Base-by-base conservation (phyloP, 2,797 vertebrate species). In the Protonibea diacanthus region DNA sequence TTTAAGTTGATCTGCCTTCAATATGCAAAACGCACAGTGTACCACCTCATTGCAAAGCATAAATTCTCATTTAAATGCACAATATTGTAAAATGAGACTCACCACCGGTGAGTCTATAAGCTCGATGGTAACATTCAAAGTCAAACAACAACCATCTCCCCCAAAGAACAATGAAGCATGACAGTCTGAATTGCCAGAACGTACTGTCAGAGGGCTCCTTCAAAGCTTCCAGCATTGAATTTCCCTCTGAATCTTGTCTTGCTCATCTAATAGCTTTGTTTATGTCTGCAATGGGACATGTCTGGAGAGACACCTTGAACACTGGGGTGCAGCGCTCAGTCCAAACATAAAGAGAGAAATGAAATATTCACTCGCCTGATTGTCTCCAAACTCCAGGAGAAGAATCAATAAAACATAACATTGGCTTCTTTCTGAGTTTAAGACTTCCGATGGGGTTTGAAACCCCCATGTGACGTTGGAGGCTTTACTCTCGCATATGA, bases 391-490 rank as follows among this genome's bases (percentile, higher is more conserved):
- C 91, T 91, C 87, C 86, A 71, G 80, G 71, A 92, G 91, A 89
- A 88, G 88, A 93, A 95, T 95, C 94, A 93, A 94, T 94, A 93
- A 94, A 96, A 92, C 90, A 95, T 94, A 89, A 89, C 82, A 82
- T 71, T 57, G 67, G 87, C 89, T 89, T 87, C 89, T 91, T 74
- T 89, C 85, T 84, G 82, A 93, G 88, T 91, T 93, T 92, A 92
- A 94, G 92, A 79, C 91, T 89, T 91, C 91, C 92, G 81, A 45
- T 88, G 88, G 91, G 92, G 83, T 90, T 93, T 89, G 86, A 93
- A 92, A 84, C 73, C 85, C 89, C 86, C 84, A 38, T 76, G 92
- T 92, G 91, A 90, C 84, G 53, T 86, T 3, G 61, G 64, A 84
- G 75, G 79, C 91, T 93, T 91, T 91, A 88, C 88, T 85, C 90